Evolutionary conservation across 2,888 invertebrate species (phyloP), one percentile per base, ranked within the genome.

Genomic region (Apamea monoglypha): DNA sequence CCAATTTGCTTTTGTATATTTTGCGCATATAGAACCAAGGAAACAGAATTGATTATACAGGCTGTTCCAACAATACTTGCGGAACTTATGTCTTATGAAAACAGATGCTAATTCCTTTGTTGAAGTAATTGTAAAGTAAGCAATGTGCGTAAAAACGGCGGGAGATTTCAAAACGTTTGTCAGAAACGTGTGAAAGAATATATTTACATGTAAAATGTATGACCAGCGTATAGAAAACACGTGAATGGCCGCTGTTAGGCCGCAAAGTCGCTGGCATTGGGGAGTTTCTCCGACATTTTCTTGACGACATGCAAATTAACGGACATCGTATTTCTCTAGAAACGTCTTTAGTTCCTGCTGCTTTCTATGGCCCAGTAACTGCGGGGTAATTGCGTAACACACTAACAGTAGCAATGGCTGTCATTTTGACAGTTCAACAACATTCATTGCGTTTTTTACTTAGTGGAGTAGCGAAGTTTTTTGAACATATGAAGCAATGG

Each of bases 121-220:
- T 67, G 12, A 4, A 73, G 68, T 86, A 82, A 86, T 86, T 81
- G 78, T 77, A 81, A 82, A 86, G 84, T 88, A 83, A 86, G 89
- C 86, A 83, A 83, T 78, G 76, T 50, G 71, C 64, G 76, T 72
- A 78, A 76, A 85, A 83, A 82, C 75, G 76, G 81, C 76, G 78
- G 67, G 44, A 32, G 61, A 63, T 86, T 82, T 80, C 71, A 68
- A 86, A 84, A 83, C 79, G 56, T 77, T 64, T 53, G 78, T 74
- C 64, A 67, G 80, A 67, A 73, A 85, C 86, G 83, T 85, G 86
- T 79, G 59, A 78, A 80, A 85, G 83, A 90, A 89, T 88, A 83
- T 81, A 84, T 86, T 79, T 82, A 71, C 84, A 68, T 74, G 76
- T 70, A 67, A 81, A 80, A 40, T 80, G 18, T 59, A 32, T 67